phyloP scores from a whole-genome alignment of 2,113 vertebrate species.

The Rissa tridactyla region DNA sequence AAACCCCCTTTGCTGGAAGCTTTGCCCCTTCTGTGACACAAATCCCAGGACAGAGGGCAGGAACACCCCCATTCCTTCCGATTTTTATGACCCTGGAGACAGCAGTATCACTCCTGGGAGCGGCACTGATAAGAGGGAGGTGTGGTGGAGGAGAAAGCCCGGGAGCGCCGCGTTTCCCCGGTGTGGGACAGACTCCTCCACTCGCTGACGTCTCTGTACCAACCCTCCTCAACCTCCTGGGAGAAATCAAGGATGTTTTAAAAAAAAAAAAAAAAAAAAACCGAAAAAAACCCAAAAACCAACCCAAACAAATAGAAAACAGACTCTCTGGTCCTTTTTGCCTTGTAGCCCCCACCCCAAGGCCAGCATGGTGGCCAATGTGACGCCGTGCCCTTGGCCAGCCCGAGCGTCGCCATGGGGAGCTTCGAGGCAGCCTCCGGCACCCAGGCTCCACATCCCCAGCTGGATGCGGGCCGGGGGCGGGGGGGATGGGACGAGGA shows the following conservation, averaged over 20 bases:
- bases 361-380: background rate
- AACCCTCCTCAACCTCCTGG: background rate
- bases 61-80: background rate
- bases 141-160: background rate
- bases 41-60: background rate
- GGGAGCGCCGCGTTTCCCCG: background rate
- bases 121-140: background rate
- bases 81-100: background rate
- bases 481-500: background rate
- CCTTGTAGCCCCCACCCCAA: background rate
- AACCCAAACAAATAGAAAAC: background rate
- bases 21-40: fast-evolving
- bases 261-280: background rate
- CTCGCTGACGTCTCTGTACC: fast-evolving
- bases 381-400: background rate
- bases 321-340: fast-evolving
- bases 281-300: too few species aligned
- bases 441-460: background rate
- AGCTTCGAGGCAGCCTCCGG: background rate
- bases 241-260: background rate
- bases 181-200: background rate
- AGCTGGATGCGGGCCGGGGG: too few species aligned
- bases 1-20: background rate
- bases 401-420: background rate
- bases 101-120: background rate